Evolutionary conservation across 1,140 invertebrate genomes (phyloP), one percentile per base, ranked within the genome.

Genomic region (Drosophila funebris): DNA sequence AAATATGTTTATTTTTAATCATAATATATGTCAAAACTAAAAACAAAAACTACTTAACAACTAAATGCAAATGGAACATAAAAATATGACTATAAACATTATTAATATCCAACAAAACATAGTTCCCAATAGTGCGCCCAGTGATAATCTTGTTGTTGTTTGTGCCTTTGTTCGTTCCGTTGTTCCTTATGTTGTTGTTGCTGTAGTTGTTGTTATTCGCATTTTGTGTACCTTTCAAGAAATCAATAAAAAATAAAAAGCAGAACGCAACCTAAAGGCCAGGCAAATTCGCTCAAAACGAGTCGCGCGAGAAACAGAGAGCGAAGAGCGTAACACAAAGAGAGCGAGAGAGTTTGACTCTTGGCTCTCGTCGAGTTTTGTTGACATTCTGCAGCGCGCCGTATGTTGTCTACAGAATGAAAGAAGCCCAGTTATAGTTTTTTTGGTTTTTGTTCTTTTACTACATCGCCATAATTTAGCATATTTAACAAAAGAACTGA

Each of bases 141-240:
- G 43, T 48, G 43, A 64, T 69, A 54, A 56, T 73, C 36, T 39
- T 64, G 63, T 76, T 84, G 60, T 76, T 79, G 63, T 70, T 52
- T 60, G 71, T 70, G 68, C 36, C 83, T 88, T 87, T 88, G 83
- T 87, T 85, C 82, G 60, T 22, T 46, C 62, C 61, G 52, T 53
- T 74, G 66, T 37, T 46, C 48, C 48, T 52, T 52, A 52, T 63
- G 63, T 73, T 82, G 66, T 43, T 57, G 58, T 36, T 74, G 54
- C 37, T 70, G 71, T 73, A 78, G 83, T 89, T 90, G 85, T 76
- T 90, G 81, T 70, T 81, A 78, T 90, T 90, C 73, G 83, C 73
- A 88, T 90, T 90, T 90, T 90, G 87, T 90, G 88, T 90, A 90
- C 87, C 87, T 90, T 90, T 90, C 83, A 90, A 90, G 78, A 90